Base-by-base conservation (phyloP, 2,888 invertebrate genomes). In the Drosophila quinaria region DNA sequence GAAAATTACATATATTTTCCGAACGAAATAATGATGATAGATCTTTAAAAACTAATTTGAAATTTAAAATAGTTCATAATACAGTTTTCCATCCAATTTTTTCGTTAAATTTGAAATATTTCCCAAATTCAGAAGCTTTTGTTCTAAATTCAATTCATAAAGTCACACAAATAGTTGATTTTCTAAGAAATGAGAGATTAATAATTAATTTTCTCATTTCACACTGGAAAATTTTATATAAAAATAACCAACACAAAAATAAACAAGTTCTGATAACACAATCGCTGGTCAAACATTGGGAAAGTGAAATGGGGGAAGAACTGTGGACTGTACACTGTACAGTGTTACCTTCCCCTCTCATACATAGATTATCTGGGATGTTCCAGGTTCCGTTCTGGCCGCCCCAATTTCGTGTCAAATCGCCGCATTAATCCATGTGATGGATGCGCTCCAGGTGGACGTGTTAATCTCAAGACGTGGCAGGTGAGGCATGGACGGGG, bases 361-460 rank as follows among this genome's bases (percentile, higher is more conserved):
- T 3, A 29, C 15, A 1, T 29, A 29, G 4, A 13, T 17, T 19
- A 47, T 6, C 22, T 39, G 51, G 37, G 10, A 15, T 39, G 39
- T 35, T 50, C 50, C 35, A 52, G 35, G 37, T 60, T 52, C 56
- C 46, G 29, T 19, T 39, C 11, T 22, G 44, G 22, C 31, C 46
- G 35, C 60, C 67, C 39, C 46, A 47, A 67, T 70, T 52, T 44
- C 19, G 22, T 55, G 46, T 50, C 54, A 76, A 71, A 74, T 70
- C 67, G 33, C 44, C 25, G 52, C 63, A 61, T 54, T 80, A 86
- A 80, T 73, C 78, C 80, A 41, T 33, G 46, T 82, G 86, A 85
- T 85, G 72, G 82, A 82, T 82, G 74, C 65, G 78, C 75, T 55
- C 73, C 74, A 74, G 81, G 64, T 83, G 80, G 54, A 63, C 11